phyloP scores from a whole-genome alignment of 2,113 vertebrate species.

The Psittacara wagleri region DNA sequence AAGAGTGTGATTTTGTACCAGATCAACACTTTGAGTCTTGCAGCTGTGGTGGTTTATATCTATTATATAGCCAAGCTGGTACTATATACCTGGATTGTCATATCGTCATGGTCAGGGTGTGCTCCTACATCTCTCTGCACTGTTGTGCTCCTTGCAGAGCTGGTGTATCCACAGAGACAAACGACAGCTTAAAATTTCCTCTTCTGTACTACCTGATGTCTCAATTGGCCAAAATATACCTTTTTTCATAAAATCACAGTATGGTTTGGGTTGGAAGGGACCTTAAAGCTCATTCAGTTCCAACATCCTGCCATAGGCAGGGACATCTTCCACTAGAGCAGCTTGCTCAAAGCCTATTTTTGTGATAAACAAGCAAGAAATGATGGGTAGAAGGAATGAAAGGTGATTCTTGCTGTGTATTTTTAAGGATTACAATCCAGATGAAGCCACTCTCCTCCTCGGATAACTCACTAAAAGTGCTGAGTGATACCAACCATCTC shows the following conservation, averaged over 20 bases:
- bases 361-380: neutral
- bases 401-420: neutral
- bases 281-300: neutral
- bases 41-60: neutral
- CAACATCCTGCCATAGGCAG: neutral
- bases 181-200: neutral
- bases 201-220: neutral
- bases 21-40: neutral
- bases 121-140: neutral
- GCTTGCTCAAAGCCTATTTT: neutral
- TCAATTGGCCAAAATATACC: neutral
- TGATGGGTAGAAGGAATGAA: neutral
- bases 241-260: neutral
- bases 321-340: neutral
- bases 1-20: neutral
- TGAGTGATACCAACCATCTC: fast-evolving
- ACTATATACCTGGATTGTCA: neutral
- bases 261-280: neutral
- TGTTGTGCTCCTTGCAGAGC: neutral
- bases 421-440: neutral
- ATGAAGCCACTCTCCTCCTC: neutral
- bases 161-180: neutral
- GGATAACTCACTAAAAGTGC: neutral
- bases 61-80: neutral
- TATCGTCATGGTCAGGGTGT: neutral